phyloP scores from a whole-genome alignment of 2,113 vertebrate genomes.

The Phyllopteryx taeniolatus region DNA sequence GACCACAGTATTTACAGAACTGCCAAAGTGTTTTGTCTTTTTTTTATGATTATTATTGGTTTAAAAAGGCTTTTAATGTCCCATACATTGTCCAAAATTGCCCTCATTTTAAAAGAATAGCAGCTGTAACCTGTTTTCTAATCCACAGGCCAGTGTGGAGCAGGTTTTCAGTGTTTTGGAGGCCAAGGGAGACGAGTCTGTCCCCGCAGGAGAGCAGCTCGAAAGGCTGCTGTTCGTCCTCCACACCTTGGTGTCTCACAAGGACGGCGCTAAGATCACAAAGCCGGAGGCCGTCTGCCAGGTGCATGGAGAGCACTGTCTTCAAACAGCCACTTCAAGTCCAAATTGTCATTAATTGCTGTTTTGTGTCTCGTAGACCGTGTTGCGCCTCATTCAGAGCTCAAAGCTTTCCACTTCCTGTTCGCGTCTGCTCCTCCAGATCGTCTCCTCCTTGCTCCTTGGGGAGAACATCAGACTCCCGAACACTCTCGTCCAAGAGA shows the following conservation, averaged over 20 bases:
- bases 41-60: no score
- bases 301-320: slow-evolving; percentile 60
- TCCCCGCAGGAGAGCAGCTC: slow-evolving; percentile 76
- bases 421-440: slow-evolving; percentile 76
- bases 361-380: slow-evolving; percentile 64
- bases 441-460: slow-evolving; percentile 81
- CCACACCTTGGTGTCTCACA: slow-evolving; percentile 78
- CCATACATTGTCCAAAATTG: background rate
- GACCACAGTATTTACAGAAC: no score
- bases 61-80: no score
- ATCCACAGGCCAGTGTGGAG: slow-evolving; percentile 43
- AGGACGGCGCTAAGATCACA: slow-evolving; percentile 82
- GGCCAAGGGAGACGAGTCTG: slow-evolving; percentile 37
- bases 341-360: background rate
- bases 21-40: no score
- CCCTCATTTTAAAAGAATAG: background rate
- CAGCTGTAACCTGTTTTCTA: background rate
- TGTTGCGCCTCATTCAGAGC: slow-evolving; percentile 72
- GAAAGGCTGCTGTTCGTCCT: slow-evolving; percentile 82
- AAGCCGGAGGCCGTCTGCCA: slow-evolving; percentile 78
- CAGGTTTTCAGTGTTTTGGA: slow-evolving; percentile 49
- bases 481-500: slow-evolving; percentile 71
- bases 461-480: slow-evolving; percentile 80
- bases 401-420: slow-evolving; percentile 73
- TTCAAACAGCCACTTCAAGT: background rate